A percentile compares a stretch with the other conserved stretches of the same genome.
phyloP scores from a whole-genome alignment of 2,113 vertebrate genomes.

The Loxodonta africana region DNA sequence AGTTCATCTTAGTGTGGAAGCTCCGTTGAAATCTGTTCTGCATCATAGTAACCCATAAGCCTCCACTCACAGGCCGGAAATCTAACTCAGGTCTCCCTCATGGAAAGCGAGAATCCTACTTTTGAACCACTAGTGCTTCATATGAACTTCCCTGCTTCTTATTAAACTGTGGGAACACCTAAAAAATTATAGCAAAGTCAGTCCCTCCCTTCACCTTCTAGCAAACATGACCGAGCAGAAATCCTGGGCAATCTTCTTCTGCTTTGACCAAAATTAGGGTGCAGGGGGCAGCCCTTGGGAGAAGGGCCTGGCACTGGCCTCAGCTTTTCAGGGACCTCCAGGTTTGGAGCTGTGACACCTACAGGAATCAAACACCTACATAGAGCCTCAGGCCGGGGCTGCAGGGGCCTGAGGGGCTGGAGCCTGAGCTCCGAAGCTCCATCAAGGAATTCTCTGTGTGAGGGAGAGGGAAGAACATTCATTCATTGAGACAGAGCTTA shows the following conservation, averaged over 20 bases:
- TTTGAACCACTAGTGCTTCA: background rate
- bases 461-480: too few species aligned
- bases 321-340: background rate
- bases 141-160: background rate
- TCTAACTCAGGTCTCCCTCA: background rate
- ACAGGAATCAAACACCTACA: background rate
- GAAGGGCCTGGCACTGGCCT: background rate
- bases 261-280: background rate
- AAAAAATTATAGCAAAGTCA: background rate
- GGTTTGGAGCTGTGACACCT: background rate
- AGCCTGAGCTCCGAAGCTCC: background rate
- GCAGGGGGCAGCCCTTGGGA: fast-evolving
- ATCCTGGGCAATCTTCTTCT: background rate
- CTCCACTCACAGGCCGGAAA: background rate
- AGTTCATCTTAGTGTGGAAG: background rate
- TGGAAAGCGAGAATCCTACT: background rate
- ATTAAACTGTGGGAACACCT: background rate
- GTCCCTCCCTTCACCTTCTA: background rate
- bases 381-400: background rate
- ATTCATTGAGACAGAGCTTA: fast-evolving
- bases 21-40: too few species aligned
- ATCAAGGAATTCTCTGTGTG: background rate
- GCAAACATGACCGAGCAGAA: background rate
- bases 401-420: background rate
- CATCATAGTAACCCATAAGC: background rate